Conservation (phyloP, 2,113 vertebrate species). For the Lutjanus erythropterus region DNA sequence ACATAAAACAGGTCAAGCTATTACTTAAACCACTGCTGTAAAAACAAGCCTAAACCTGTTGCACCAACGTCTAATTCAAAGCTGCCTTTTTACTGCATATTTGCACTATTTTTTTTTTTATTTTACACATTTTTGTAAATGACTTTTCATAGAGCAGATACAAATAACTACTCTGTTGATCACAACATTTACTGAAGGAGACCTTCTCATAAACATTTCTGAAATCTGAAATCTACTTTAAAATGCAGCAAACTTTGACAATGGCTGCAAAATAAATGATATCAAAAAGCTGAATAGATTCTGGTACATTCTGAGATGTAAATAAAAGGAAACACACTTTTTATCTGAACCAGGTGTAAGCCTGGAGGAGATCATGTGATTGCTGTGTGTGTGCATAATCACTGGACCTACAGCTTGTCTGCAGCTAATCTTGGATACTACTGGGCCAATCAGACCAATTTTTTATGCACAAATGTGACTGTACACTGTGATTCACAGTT, state of each 20-base stretch:
- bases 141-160: background rate
- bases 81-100: background rate
- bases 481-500: too few species aligned
- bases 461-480: too few species aligned
- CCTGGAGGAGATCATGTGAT: too few species aligned
- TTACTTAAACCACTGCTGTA: background rate
- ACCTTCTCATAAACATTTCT: background rate
- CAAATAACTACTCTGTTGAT: background rate
- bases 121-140: background rate
- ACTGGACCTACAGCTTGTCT: too few species aligned
- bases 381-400: too few species aligned
- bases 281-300: background rate
- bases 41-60: too few species aligned
- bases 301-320: background rate
- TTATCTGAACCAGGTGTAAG: too few species aligned
- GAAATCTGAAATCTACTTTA: background rate
- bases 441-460: too few species aligned
- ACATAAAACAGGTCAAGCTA: background rate
- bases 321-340: too few species aligned
- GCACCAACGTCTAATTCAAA: background rate
- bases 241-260: background rate
- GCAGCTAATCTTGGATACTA: too few species aligned
- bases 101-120: background rate
- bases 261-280: too few species aligned
- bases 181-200: background rate